Evolutionary conservation across 2,888 invertebrate genomes (phyloP).

Genomic region (Macroteleia sp.): DNA sequence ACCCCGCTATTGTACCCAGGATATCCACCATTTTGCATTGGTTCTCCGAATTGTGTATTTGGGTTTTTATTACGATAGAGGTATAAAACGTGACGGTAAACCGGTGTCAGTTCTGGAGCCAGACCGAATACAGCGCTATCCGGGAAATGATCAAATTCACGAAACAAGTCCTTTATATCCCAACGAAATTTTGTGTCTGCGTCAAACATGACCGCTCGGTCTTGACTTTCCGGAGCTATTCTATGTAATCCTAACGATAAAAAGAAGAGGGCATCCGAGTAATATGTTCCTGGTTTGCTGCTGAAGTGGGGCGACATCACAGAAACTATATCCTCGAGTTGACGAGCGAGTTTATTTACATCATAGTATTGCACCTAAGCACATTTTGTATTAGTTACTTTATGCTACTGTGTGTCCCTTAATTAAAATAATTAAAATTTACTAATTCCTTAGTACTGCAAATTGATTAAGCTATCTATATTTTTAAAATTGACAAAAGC

Average conservation of each 20-base stretch:
- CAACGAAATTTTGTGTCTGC: constrained; percentile 90
- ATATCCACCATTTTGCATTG: constrained; percentile 85
- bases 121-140: constrained; percentile 88
- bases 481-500: no score
- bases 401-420: no score
- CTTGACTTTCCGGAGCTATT: constrained; percentile 87
- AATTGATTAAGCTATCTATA: no score
- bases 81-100: constrained; percentile 90
- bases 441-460: no score
- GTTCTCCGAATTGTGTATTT: constrained; percentile 87
- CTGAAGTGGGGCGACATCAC: constrained; percentile 90
- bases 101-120: constrained; percentile 90
- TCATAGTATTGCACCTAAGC: constrained; percentile 87
- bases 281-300: constrained; percentile 89
- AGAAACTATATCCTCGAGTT: constrained; percentile 87
- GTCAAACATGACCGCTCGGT: constrained; percentile 89
- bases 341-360: constrained; percentile 86
- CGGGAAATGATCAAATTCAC: constrained; percentile 88
- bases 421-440: no score
- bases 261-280: constrained; percentile 91
- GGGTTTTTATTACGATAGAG: constrained; percentile 87
- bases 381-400: no score
- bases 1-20: constrained; percentile 94
- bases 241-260: constrained; percentile 89
- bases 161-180: constrained; percentile 88